Conservation (phyloP, 2,888 invertebrate species). For the Eristalinus aeneus region DNA sequence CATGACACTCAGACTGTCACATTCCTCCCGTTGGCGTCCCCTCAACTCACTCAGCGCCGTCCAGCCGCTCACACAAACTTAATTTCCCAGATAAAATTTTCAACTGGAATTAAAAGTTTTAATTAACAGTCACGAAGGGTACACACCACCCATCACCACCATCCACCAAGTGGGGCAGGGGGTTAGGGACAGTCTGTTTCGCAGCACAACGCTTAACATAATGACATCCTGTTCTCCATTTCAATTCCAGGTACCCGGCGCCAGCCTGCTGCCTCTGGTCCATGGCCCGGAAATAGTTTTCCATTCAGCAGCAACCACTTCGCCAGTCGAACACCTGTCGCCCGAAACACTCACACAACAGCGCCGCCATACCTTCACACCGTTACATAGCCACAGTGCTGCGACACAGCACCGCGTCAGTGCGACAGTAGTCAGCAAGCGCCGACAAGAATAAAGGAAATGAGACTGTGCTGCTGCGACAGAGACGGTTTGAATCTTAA, state of each 20-base stretch:
- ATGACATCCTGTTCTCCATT: slow-evolving; percentile 71
- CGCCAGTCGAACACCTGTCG: neutral
- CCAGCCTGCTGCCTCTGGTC: slow-evolving; percentile 14
- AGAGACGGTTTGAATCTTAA: slow-evolving; percentile 62
- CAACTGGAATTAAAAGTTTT: slow-evolving; percentile 73
- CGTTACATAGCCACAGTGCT: no score
- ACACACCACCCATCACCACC: neutral
- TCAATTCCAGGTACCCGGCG: slow-evolving; percentile 47
- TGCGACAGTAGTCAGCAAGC: slow-evolving; percentile 35
- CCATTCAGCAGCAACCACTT: slow-evolving; percentile 30
- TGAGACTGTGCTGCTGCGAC: slow-evolving; percentile 53
- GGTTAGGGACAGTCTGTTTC: slow-evolving; percentile 40
- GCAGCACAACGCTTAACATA: slow-evolving; percentile 72
- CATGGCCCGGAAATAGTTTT: slow-evolving; percentile 65
- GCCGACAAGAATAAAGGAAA: slow-evolving; percentile 51
- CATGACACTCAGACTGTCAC: neutral
- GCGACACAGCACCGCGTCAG: neutral
- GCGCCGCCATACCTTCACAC: no score
- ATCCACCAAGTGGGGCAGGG: neutral
- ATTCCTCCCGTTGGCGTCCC: neutral
- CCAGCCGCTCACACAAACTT: slow-evolving; percentile 49
- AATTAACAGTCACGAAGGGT: slow-evolving; percentile 70
- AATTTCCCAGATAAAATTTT: slow-evolving; percentile 72
- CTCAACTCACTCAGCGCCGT: no score
- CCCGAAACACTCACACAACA: neutral